Evolutionary conservation across 2,888 invertebrate genomes (phyloP).

Genomic region (Cactoblastis cactorum): DNA sequence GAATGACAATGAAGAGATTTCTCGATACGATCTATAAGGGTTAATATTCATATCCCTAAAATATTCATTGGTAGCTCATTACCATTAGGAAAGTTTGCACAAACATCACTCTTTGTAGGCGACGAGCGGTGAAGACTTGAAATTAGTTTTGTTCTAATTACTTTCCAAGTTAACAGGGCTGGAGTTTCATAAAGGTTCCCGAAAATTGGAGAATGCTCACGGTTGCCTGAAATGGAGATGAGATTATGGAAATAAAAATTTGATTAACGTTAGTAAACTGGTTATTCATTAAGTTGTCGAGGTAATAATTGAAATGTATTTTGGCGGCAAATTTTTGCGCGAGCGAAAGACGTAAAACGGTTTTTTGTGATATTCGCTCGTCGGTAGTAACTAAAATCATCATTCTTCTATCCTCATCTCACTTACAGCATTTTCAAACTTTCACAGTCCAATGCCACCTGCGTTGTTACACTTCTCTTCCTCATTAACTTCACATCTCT

Average conservation of each 20-base stretch:
- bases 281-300: background rate
- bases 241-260: conserved; percentile 8
- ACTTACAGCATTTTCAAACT: no score
- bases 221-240: conserved; percentile 12
- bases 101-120: conserved; percentile 47
- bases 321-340: no score
- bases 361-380: no score
- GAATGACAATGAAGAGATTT: no score
- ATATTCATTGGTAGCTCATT: conserved; percentile 21
- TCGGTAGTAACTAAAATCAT: no score
- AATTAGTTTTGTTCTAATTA: conserved; percentile 60
- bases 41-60: background rate
- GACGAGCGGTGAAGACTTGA: conserved; percentile 46
- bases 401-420: no score
- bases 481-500: no score
- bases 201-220: conserved; percentile 20
- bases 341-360: no score
- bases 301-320: no score
- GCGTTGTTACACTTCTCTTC: no score
- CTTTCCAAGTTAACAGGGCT: conserved; percentile 51
- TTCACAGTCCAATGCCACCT: no score
- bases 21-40: background rate
- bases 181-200: conserved; percentile 35
- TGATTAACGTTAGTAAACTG: background rate
- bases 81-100: conserved; percentile 33